These are phyloP conservation scores for Tor tambroides DNA, from an alignment of 2,113 vertebrate genomes.

Conservation along the genomic window DNA sequence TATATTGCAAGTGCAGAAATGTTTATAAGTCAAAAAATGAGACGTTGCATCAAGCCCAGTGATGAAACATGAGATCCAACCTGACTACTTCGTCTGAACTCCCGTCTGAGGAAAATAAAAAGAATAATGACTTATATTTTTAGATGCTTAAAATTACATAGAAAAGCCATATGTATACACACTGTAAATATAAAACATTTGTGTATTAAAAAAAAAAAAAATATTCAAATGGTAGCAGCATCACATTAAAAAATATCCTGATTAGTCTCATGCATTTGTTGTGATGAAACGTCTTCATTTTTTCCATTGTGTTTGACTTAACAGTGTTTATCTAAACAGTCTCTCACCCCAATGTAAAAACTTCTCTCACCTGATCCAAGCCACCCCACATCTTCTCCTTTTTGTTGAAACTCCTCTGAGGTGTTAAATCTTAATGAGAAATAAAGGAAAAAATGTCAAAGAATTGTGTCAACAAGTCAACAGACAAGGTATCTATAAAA, in stretches of 20 bases:
- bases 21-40: background rate
- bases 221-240: background rate
- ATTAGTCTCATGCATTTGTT: constrained; percentile 4
- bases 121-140: background rate
- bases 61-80: too few relatives aligned
- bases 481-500: constrained; percentile 20
- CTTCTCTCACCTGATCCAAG: constrained; percentile 21
- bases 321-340: background rate
- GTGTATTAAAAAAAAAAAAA: background rate
- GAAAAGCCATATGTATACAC: too few relatives aligned
- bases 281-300: too few relatives aligned
- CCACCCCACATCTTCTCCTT: constrained; percentile 13
- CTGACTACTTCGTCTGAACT: too few relatives aligned
- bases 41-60: background rate
- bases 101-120: too few relatives aligned
- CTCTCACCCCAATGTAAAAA: background rate
- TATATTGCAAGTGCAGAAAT: background rate
- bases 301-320: background rate
- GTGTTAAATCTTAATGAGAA: constrained; percentile 13
- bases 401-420: background rate
- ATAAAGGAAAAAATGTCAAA: background rate
- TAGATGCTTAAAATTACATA: background rate
- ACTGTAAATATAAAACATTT: background rate
- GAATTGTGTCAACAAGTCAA: background rate
- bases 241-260: too few relatives aligned